Conservation (phyloP, 2,797 vertebrate species). For the Zalophus californianus region DNA sequence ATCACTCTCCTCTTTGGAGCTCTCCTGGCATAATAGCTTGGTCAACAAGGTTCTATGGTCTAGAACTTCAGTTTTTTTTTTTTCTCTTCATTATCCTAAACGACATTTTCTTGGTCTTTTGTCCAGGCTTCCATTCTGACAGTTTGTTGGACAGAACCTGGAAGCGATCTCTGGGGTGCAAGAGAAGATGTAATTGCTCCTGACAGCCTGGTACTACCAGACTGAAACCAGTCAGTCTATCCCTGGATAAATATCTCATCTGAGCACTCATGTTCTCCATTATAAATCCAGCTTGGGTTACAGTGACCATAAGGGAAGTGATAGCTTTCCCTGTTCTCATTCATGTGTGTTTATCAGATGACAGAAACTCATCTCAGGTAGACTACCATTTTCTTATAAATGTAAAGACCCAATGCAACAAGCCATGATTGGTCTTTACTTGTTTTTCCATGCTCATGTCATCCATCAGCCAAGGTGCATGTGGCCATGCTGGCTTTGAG, state of each 20-base stretch:
- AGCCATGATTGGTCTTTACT: background rate
- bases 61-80: background rate
- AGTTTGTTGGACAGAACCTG: constrained; percentile 2
- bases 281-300: background rate
- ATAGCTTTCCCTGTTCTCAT: background rate
- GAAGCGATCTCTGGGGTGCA: background rate
- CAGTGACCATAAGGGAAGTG: background rate
- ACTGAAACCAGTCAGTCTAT: background rate
- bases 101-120: background rate
- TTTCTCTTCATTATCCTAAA: constrained; percentile 30
- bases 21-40: background rate
- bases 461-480: background rate
- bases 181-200: background rate
- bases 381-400: background rate
- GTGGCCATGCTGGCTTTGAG: background rate
- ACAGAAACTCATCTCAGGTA: constrained; percentile 42
- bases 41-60: background rate
- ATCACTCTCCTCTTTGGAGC: background rate
- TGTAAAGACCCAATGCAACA: background rate
- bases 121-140: background rate
- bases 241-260: background rate
- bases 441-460: background rate
- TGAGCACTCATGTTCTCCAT: background rate
- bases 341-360: constrained; percentile 1
- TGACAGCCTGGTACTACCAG: background rate